Conservation (phyloP, 2,888 invertebrate genomes). For the Watsonalla binaria region DNA sequence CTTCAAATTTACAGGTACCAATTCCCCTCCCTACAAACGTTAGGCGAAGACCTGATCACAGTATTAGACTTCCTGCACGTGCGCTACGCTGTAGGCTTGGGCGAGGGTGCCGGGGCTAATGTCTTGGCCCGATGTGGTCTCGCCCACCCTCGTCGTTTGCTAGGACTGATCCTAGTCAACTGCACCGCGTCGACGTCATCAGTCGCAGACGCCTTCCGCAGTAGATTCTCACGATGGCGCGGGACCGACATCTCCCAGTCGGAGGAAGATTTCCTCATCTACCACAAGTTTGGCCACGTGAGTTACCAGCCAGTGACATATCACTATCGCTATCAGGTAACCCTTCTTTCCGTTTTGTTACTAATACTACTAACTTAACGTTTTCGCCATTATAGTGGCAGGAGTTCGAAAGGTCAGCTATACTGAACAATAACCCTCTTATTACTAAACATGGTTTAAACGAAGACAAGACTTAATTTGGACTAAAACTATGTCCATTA, state of each 20-base stretch:
- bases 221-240: slow-evolving; percentile 91
- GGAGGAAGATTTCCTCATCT: slow-evolving; percentile 91
- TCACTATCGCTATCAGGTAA: slow-evolving; percentile 63
- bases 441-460: too few relatives aligned
- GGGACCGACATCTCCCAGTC: slow-evolving; percentile 91
- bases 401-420: too few relatives aligned
- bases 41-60: slow-evolving; percentile 89
- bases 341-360: slow-evolving; percentile 40
- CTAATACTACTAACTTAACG: slow-evolving; percentile 39
- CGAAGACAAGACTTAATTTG: too few relatives aligned
- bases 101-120: slow-evolving; percentile 94
- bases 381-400: too few relatives aligned
- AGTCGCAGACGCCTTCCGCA: slow-evolving; percentile 91
- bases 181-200: slow-evolving; percentile 92
- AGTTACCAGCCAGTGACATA: slow-evolving; percentile 70
- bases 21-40: slow-evolving; percentile 88
- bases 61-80: slow-evolving; percentile 90
- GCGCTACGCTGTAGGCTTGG: slow-evolving; percentile 89
- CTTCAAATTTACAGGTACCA: slow-evolving; percentile 77
- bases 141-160: slow-evolving; percentile 86
- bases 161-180: slow-evolving; percentile 91
- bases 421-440: too few relatives aligned
- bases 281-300: slow-evolving; percentile 95
- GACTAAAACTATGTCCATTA: too few relatives aligned
- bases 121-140: slow-evolving; percentile 90